phyloP scores from a whole-genome alignment of 2,888 invertebrate species.

The Yponomeuta sedellus region DNA sequence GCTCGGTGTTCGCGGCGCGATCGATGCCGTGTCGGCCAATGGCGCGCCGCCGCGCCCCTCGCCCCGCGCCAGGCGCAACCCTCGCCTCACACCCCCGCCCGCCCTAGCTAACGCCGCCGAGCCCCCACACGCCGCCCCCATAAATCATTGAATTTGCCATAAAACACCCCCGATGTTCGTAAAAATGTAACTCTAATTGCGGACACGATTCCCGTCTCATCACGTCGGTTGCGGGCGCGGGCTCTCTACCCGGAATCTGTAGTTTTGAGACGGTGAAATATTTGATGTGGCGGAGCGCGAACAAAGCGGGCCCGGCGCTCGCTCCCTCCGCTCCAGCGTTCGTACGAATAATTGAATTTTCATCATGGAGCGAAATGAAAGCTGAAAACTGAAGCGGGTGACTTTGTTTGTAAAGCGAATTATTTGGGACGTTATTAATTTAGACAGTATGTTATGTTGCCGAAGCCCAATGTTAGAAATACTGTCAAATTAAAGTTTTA shows the following conservation, averaged over 20 bases:
- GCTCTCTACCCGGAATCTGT: conserved; percentile 29
- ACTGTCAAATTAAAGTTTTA: too few relatives aligned
- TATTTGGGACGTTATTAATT: conserved; percentile 70
- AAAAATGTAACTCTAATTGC: conserved; percentile 75
- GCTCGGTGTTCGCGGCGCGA: conserved; percentile 65
- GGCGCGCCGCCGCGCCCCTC: conserved; percentile 66
- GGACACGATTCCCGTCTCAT: conserved; percentile 64
- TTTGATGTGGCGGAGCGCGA: conserved; percentile 53
- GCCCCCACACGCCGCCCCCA: conserved; percentile 65
- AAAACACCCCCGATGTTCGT: conserved; percentile 72
- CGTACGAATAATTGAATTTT: conserved; percentile 74
- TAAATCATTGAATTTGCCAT: conserved; percentile 76
- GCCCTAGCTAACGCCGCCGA: conserved; percentile 33
- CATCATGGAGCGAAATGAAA: conserved; percentile 73
- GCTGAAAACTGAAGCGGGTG: conserved; percentile 70
- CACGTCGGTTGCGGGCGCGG: conserved; percentile 32
- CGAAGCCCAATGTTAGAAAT: neutral
- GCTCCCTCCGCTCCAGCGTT: conserved; percentile 49
- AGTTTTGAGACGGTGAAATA: conserved; percentile 55
- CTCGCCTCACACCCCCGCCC: conserved; percentile 44
- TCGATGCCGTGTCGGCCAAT: conserved; percentile 74
- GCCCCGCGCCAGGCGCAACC: conserved; percentile 61
- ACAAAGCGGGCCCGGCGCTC: conserved; percentile 42
- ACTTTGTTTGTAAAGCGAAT: conserved; percentile 70
- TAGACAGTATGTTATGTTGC: conserved; percentile 50